Percentiles rank a stretch among this genome's conserved stretches.
These are phyloP conservation scores for Patiria pectinifera DNA, from an alignment of 53 echinoderm and acorn worm genomes.

Conservation along the genomic window DNA sequence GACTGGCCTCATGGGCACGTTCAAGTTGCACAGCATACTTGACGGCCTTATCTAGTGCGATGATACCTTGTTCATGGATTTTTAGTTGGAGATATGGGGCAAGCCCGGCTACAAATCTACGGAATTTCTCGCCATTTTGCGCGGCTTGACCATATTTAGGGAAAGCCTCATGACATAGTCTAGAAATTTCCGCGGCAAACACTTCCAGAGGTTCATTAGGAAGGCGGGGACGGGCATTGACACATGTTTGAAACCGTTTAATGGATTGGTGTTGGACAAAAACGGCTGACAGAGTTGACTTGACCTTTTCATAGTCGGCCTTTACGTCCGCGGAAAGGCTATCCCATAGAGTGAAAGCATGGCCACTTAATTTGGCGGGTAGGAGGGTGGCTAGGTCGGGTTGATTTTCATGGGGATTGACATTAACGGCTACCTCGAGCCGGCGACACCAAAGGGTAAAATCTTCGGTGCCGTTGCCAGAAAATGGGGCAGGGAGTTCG, in stretches of 20 bases:
- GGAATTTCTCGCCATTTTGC: too few relatives aligned
- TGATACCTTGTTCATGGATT: slow-evolving; percentile 66
- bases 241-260: too few relatives aligned
- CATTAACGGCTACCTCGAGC: slow-evolving; percentile 58
- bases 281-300: slow-evolving; percentile 19
- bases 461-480: too few relatives aligned
- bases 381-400: slow-evolving; percentile 34
- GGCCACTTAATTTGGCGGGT: slow-evolving; percentile 25
- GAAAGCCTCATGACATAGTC: slow-evolving; percentile 59
- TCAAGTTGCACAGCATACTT: slow-evolving; percentile 58
- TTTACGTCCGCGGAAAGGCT: slow-evolving; percentile 28
- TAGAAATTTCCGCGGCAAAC: too few relatives aligned
- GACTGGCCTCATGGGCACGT: slow-evolving; percentile 55
- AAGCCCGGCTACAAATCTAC: slow-evolving; percentile 63
- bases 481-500: slow-evolving; percentile 64
- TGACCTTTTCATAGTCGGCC: slow-evolving; percentile 53
- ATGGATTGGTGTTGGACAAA: slow-evolving; percentile 50
- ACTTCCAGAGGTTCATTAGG: slow-evolving; percentile 70
- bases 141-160: slow-evolving; percentile 48
- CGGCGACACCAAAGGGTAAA: too few relatives aligned
- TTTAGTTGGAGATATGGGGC: slow-evolving; percentile 59
- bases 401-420: background rate
- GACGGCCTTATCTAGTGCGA: slow-evolving; percentile 28
- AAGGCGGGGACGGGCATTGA: slow-evolving; percentile 39
- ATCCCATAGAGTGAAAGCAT: too few relatives aligned